Percentiles rank a stretch among this genome's conserved stretches.
phyloP scores from a whole-genome alignment of 2,797 vertebrate genomes.

The Sternotherus odoratus region DNA sequence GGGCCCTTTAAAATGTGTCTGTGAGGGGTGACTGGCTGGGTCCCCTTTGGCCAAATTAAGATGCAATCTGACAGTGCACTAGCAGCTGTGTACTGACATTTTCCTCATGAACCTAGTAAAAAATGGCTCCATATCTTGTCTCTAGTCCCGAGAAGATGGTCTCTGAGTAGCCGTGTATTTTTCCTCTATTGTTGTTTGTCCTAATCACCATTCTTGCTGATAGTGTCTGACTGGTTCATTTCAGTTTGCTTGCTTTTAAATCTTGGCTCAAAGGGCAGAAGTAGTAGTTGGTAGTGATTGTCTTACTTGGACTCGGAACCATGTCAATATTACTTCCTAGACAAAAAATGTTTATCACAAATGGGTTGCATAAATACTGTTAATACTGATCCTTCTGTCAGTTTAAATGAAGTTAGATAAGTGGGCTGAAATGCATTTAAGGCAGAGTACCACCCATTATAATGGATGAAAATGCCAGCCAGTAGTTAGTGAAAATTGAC shows the following conservation, averaged over 20 bases:
- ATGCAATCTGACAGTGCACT: conserved; percentile 76
- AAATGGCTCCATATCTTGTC: conserved; percentile 81
- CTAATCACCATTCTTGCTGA: conserved; percentile 48
- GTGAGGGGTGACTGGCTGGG: conserved; percentile 73
- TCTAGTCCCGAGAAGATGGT: conserved; percentile 68
- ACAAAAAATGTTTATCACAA: neutral
- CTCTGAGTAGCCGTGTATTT: conserved; percentile 65
- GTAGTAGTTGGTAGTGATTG: conserved; percentile 49
- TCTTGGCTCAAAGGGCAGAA: conserved; percentile 27
- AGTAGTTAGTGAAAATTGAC: conserved; percentile 3
- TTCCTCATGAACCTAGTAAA: conserved; percentile 80
- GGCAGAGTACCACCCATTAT: neutral
- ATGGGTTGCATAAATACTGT: neutral
- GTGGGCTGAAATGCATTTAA: conserved; percentile 44
- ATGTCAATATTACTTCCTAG: neutral
- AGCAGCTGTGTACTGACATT: conserved; percentile 82
- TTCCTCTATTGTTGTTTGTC: conserved; percentile 60
- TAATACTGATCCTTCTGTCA: conserved; percentile 31
- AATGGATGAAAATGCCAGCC: conserved; percentile 33
- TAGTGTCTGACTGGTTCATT: conserved; percentile 67
- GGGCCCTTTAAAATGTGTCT: conserved; percentile 76
- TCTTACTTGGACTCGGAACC: conserved; percentile 63
- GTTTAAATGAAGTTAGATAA: conserved; percentile 51
- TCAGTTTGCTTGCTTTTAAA: conserved; percentile 58
- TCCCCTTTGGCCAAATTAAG: conserved; percentile 80